Conservation (phyloP, 2,113 vertebrate species). For the Pachycephala philippinensis region DNA sequence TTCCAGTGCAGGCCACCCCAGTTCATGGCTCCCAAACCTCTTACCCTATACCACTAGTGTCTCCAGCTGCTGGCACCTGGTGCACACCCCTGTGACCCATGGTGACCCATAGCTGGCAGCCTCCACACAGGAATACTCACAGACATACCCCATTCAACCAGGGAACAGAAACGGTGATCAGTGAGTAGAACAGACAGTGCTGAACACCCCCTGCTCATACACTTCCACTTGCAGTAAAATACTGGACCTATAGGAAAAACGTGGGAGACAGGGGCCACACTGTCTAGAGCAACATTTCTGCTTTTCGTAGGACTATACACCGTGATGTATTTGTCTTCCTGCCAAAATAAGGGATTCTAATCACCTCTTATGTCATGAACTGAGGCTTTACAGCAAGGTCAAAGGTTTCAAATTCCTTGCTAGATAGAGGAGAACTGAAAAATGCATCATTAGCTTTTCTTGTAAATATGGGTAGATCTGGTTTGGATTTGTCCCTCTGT, state of each 20-base stretch:
- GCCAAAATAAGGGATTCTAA: not conserved
- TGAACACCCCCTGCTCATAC: not conserved
- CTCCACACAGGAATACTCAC: not conserved
- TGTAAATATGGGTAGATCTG: not conserved
- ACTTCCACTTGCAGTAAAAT: not conserved
- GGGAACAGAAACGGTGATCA: not conserved
- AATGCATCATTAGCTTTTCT: not conserved
- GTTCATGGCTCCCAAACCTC: accelerated
- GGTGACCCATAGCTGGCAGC: not conserved
- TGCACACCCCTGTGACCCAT: accelerated
- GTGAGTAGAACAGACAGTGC: not conserved
- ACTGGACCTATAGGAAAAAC: not conserved
- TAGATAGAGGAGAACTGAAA: not conserved
- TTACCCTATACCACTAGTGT: not conserved
- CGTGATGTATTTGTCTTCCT: not conserved
- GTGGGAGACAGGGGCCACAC: no score
- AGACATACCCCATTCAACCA: not conserved
- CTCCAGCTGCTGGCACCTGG: not conserved
- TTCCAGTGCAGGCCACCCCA: accelerated
- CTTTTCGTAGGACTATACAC: not conserved
- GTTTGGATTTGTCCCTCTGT: not conserved
- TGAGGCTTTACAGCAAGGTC: not conserved
- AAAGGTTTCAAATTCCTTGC: not conserved
- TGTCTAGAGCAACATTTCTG: not conserved
- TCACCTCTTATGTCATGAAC: not conserved